Conservation (phyloP, 2,888 invertebrate species). For the Galerucella nymphaeae region DNA sequence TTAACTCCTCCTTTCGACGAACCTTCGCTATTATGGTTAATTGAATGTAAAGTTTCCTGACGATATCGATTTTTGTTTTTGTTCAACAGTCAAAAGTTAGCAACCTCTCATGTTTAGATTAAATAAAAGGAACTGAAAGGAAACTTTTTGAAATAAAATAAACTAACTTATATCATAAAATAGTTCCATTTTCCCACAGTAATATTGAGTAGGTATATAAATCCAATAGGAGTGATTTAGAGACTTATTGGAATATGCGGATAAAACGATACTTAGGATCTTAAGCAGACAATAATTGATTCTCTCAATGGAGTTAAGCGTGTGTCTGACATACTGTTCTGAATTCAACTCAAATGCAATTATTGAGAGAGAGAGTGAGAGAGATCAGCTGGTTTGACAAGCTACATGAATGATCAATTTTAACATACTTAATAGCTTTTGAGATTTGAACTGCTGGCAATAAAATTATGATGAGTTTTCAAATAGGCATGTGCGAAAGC, state of each 20-base stretch:
- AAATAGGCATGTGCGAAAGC: not conserved
- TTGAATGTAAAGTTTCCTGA: too few relatives aligned
- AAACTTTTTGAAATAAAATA: not conserved
- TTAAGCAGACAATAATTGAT: not conserved
- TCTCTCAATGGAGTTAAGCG: not conserved
- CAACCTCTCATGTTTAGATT: too few relatives aligned
- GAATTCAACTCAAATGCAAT: constrained; percentile 6
- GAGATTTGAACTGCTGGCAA: not conserved
- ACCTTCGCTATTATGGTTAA: too few relatives aligned
- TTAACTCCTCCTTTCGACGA: too few relatives aligned
- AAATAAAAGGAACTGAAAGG: too few relatives aligned
- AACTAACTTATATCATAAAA: not conserved
- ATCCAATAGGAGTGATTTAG: not conserved
- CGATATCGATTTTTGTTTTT: too few relatives aligned
- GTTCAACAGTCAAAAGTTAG: too few relatives aligned
- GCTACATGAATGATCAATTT: not conserved
- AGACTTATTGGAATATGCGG: not conserved
- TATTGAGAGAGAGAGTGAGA: not conserved
- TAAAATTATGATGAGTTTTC: too few relatives aligned
- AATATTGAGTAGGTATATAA: not conserved
- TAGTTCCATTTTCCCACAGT: not conserved
- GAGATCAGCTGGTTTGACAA: not conserved
- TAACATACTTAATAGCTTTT: not conserved
- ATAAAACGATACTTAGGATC: not conserved
- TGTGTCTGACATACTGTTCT: not conserved